These are phyloP conservation scores for Leptothorax acervorum DNA, from an alignment of 2,888 invertebrate species.

Conservation along the genomic window DNA sequence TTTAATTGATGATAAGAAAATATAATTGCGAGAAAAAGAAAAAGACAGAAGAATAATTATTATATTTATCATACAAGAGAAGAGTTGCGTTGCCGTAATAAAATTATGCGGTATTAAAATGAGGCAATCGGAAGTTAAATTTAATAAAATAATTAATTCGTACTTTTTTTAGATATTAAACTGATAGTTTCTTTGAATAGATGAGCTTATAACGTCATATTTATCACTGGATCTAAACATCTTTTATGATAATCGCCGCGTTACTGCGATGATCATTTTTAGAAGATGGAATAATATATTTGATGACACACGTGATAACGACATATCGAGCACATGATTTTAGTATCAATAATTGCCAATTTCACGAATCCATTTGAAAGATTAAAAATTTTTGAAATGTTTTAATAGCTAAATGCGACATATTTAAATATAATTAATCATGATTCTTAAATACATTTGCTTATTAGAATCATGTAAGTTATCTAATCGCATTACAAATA, in stretches of 20 bases:
- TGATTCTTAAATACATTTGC: not conserved
- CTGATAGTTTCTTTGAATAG: not conserved
- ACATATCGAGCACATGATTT: not conserved
- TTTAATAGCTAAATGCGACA: not conserved
- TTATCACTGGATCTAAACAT: not conserved
- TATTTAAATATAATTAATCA: slow-evolving; percentile 4
- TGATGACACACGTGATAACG: not conserved
- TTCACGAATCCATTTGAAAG: not conserved
- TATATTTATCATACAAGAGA: not conserved
- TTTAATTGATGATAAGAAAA: not conserved
- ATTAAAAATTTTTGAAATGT: not conserved
- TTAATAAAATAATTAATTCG: not conserved
- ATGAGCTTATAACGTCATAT: not conserved
- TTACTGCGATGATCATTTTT: slow-evolving; percentile 9
- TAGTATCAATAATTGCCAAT: not conserved
- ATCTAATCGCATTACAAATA: slow-evolving; percentile 26
- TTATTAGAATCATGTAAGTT: not conserved
- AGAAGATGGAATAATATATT: not conserved
- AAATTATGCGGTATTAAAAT: not conserved
- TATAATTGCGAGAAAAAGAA: not conserved
- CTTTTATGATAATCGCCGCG: not conserved
- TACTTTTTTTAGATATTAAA: not conserved
- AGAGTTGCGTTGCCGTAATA: not conserved
- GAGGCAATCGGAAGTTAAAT: not conserved
- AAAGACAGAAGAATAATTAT: not conserved